Base-by-base conservation (phyloP, 1,140 invertebrate genomes). In the Oncopeltus fasciatus region DNA sequence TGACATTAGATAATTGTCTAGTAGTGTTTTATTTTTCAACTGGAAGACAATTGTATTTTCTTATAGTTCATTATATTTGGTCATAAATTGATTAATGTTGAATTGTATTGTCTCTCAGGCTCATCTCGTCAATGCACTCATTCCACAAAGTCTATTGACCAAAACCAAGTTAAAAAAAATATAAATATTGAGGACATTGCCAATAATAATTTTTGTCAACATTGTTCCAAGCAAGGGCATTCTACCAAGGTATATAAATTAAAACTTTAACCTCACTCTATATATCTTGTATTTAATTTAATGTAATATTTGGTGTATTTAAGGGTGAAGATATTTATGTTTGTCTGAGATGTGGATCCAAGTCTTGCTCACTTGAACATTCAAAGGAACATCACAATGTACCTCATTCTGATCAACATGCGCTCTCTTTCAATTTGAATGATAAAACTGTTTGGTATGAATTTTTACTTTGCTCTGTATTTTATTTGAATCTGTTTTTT, bases 291-390 rank as follows among this genome's bases (percentile, higher is more conserved):
- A 43, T 38, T 59, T 14, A 20, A 11, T 11, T 38, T 31, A 20
- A n/a, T 59, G 9, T 16, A 11, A 38, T n/a, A n/a, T 51, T 31
- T 11, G n/a, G 18, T 29, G 12, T 18, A 26, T 53, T 61, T 53
- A n/a, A 59, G 46, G 56, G 57, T 72, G 57, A 67, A 51, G 66
- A 66, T 14, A 21, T 77, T 24, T 79, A 76, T 74, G 66, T 79
- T 44, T 80, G 78, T 68, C 66, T 79, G 28, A 74, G 76, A 63
- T 80, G 78, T 76, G 88, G 87, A 14, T 72, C 83, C 57, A 83
- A 87, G 73, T 80, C 83, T 38, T 93, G 90, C 75, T 87, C 86
- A 33, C 77, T 82, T 60, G 75, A 78, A 11, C 90, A 95, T 75
- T 87, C 88, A 1, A 67, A 88, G 12, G 76, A 83, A 53, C 91